phyloP scores from a whole-genome alignment of 2,113 vertebrate species.

The Thryonomys swinderianus region DNA sequence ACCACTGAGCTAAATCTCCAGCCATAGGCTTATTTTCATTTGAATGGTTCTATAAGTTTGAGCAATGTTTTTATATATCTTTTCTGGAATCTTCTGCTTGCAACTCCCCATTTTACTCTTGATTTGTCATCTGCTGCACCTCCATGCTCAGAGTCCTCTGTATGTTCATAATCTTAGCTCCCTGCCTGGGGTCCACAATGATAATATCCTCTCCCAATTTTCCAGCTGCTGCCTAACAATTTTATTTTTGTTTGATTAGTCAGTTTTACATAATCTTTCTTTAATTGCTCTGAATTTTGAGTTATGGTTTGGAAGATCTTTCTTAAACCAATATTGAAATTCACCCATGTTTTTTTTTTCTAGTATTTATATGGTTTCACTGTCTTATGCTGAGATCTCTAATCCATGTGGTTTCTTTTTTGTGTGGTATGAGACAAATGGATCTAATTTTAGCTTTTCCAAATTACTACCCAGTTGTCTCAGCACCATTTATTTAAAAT shows the following conservation, averaged over 20 bases:
- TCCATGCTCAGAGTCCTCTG: no score
- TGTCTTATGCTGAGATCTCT: neutral
- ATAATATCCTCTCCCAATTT: neutral
- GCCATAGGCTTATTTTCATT: neutral
- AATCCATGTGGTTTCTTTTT: neutral
- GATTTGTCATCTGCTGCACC: no score
- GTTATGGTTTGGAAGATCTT: neutral
- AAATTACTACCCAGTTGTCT: neutral
- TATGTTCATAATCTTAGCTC: neutral
- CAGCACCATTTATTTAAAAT: neutral
- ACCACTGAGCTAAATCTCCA: no score
- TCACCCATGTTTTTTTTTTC: neutral
- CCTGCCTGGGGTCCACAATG: no score
- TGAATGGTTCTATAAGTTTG: neutral
- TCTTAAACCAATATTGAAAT: neutral
- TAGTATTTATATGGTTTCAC: neutral
- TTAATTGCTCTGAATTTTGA: neutral
- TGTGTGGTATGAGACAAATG: neutral
- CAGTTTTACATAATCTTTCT: neutral
- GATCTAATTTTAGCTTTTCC: neutral
- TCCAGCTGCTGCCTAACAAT: neutral
- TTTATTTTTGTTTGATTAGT: neutral
- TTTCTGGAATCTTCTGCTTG: neutral
- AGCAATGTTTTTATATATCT: neutral
- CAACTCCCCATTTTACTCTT: neutral